These are phyloP conservation scores for Mus caroli DNA, from an alignment of 2,797 vertebrate genomes.

Conservation along the genomic window DNA sequence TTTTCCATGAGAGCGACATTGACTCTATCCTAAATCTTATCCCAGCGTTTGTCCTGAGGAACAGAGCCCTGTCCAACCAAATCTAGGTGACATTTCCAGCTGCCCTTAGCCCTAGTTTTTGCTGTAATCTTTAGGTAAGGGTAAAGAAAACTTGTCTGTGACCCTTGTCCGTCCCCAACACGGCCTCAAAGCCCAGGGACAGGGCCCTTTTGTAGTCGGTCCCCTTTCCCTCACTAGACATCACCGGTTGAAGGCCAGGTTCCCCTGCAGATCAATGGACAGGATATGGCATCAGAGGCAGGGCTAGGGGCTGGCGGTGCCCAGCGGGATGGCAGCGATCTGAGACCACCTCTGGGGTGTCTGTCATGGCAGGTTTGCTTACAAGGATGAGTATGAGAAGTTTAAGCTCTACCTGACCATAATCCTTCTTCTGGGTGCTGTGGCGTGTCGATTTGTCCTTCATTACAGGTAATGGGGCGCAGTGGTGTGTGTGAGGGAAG, in stretches of 20 bases:
- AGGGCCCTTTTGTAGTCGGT: background rate
- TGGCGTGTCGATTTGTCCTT: slow-evolving; percentile 96
- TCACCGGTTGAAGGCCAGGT: background rate
- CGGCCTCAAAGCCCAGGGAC: background rate
- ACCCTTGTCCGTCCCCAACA: background rate
- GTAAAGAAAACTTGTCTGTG: background rate
- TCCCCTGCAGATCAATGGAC: background rate
- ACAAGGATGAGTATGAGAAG: slow-evolving; percentile 99
- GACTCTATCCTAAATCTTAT: background rate
- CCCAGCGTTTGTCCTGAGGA: background rate
- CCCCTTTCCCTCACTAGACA: background rate
- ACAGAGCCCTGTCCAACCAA: background rate
- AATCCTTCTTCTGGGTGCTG: slow-evolving; percentile 96
- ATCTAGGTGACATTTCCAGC: background rate
- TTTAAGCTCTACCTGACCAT: slow-evolving; percentile 99
- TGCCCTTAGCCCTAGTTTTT: background rate
- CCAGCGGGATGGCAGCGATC: background rate
- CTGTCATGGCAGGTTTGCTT: slow-evolving; percentile 93
- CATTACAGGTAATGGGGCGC: slow-evolving; percentile 93
- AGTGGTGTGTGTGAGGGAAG: background rate
- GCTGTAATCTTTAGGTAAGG: background rate
- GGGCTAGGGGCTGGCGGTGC: background rate
- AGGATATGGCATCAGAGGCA: background rate
- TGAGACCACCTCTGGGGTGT: background rate
- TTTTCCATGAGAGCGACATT: background rate